These are phyloP conservation scores for Dendroctonus valens DNA, from an alignment of 1,140 invertebrate species.

Conservation along the genomic window DNA sequence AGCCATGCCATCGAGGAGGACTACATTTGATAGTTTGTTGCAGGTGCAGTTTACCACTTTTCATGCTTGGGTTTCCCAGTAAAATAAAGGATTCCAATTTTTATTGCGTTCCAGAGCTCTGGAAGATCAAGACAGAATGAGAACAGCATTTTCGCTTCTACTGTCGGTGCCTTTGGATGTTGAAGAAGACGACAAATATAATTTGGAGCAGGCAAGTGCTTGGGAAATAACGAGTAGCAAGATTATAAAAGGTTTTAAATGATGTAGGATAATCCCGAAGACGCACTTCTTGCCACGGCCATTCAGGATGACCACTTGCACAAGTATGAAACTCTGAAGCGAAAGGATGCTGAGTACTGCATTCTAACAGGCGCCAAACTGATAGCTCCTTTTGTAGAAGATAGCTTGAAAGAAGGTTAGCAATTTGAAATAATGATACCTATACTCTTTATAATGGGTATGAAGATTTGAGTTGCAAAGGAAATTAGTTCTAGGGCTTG, in stretches of 20 bases:
- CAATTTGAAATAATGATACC: slow-evolving; percentile 40
- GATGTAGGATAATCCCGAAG: slow-evolving; percentile 66
- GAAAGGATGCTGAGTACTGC: slow-evolving; percentile 77
- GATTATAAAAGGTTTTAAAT: neutral
- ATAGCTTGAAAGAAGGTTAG: slow-evolving; percentile 69
- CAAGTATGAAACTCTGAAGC: slow-evolving; percentile 71
- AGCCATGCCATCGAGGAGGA: slow-evolving; percentile 77
- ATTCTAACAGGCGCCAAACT: slow-evolving; percentile 90
- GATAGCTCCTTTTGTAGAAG: slow-evolving; percentile 83
- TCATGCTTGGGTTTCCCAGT: neutral
- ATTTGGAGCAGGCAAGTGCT: slow-evolving; percentile 43
- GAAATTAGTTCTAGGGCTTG: no score
- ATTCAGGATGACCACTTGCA: slow-evolving; percentile 79
- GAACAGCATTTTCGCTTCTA: slow-evolving; percentile 86
- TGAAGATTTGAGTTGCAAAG: neutral
- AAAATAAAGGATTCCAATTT: slow-evolving; percentile 1
- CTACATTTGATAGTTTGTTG: slow-evolving; percentile 92
- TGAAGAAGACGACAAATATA: slow-evolving; percentile 81
- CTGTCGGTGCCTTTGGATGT: slow-evolving; percentile 82
- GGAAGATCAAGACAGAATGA: slow-evolving; percentile 92
- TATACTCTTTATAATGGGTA: neutral
- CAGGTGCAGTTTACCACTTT: slow-evolving; percentile 46
- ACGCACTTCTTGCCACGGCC: slow-evolving; percentile 72
- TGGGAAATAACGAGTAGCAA: neutral
- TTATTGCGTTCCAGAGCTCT: slow-evolving; percentile 62